Evolutionary conservation across 2,797 vertebrate species (phyloP), one percentile per base, ranked within the genome.

Genomic region (Pagetopsis macropterus): DNA sequence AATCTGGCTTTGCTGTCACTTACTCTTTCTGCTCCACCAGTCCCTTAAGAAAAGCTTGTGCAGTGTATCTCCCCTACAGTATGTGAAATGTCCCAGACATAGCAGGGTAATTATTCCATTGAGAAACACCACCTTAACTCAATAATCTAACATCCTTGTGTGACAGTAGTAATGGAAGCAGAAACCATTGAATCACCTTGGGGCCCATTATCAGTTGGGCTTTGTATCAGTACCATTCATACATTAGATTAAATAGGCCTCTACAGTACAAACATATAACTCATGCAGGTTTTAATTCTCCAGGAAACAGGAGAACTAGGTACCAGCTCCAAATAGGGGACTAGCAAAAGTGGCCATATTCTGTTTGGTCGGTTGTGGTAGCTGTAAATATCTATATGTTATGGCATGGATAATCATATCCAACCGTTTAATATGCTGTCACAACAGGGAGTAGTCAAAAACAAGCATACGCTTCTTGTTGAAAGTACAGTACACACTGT

Each of bases 171-270:
- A 70, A 70, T 60, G 52, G 52, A 16, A 76, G 50, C 58, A 77
- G 51, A 72, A 75, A 79, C 46, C 21, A 67, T 10, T 67, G 40
- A 50, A 76, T 69, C 65, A 67, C 50, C 60, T 62, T 44, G 37
- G 58, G 64, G 69, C 45, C 11, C 54, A 67, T 77, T 80, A 65
- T 61, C 31, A 70, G 48, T 67, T 64, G n/a, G 61, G 48, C 50
- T 75, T 76, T 76, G 52, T 74, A 78, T 72, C 46, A 51, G 67
- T 62, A 57, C 72, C 55, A 69, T 72, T 68, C 70, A 59, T 45
- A 69, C 54, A 75, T 56, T 65, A 70, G 55, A 67, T 84, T 51
- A 68, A 79, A 77, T 21, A 17, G 1, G 37, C 45, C 44, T 59
- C 45, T 5, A 14, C 57, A 76, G 79, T 7, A 14, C 57, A 76